A percentile compares a stretch with the other conserved stretches of the same genome.
phyloP scores from a whole-genome alignment of 1,140 invertebrate genomes.

The Drosophila nebulosa region DNA sequence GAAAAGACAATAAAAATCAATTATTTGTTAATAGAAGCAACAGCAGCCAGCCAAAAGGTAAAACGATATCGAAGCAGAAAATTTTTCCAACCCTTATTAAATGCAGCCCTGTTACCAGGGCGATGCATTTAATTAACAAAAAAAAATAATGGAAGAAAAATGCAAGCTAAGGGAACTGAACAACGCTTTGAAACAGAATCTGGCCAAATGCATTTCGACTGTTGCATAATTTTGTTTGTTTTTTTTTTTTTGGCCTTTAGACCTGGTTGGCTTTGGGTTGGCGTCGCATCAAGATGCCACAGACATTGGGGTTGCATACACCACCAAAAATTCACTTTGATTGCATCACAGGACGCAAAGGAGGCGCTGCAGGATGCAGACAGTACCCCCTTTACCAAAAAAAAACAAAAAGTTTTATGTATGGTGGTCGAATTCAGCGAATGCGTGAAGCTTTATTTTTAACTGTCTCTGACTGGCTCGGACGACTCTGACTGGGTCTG shows the following conservation, averaged over 20 bases:
- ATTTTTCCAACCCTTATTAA: constrained; percentile 27
- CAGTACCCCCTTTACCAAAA: no score
- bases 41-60: constrained; percentile 19
- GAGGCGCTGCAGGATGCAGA: neutral
- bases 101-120: constrained; percentile 25
- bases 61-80: constrained; percentile 3
- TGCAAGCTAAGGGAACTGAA: neutral
- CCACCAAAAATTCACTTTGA: constrained; percentile 44
- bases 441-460: constrained; percentile 49
- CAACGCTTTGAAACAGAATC: neutral
- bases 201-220: constrained; percentile 43
- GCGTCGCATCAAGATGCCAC: neutral
- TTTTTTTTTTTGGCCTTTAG: constrained; percentile 9
- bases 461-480: constrained; percentile 55
- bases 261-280: neutral
- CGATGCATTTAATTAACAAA: constrained; percentile 65
- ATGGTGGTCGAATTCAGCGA: neutral
- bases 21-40: constrained; percentile 59
- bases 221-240: constrained; percentile 31
- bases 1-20: constrained; percentile 72
- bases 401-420: neutral
- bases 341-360: constrained; percentile 21
- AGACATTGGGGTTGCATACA: constrained; percentile 28
- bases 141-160: neutral
- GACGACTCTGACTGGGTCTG: neutral